Conservation (phyloP, 2,888 invertebrate species). For the Monochamus alternatus region DNA sequence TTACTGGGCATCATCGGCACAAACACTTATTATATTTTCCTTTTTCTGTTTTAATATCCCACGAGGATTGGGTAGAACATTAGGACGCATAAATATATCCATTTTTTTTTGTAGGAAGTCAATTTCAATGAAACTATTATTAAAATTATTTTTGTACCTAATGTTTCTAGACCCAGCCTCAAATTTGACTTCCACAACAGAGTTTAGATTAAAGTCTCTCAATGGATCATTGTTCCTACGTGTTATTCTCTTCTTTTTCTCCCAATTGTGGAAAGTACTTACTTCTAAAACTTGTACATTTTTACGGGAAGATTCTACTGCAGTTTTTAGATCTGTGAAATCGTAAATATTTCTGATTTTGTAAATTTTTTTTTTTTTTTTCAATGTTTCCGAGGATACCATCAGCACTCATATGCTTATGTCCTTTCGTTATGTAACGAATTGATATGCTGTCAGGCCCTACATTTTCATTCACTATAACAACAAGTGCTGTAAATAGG, state of each 20-base stretch:
- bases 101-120: constrained; percentile 5
- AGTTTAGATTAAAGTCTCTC: not conserved
- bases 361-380: too few species aligned
- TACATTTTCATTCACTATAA: too few species aligned
- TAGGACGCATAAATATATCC: not conserved
- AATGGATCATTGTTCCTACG: constrained; percentile 1
- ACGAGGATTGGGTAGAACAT: not conserved
- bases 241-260: not conserved
- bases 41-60: not conserved
- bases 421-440: constrained; percentile 27
- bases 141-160: not conserved
- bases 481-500: constrained; percentile 29
- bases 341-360: constrained; percentile 1
- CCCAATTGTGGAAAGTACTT: constrained; percentile 11
- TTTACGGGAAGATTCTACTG: constrained; percentile 17
- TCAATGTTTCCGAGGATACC: constrained; percentile 33
- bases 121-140: not conserved
- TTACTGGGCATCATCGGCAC: not conserved
- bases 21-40: not conserved
- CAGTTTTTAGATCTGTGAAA: constrained; percentile 9
- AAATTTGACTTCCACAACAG: not conserved
- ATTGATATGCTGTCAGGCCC: constrained; percentile 29
- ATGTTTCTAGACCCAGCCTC: not conserved
- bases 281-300: constrained; percentile 15
- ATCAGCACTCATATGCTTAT: constrained; percentile 29